Percentiles rank a stretch among this genome's conserved stretches.
These are phyloP conservation scores for Polydrusus pterygomalis DNA, from an alignment of 2,888 invertebrate genomes.

Conservation along the genomic window DNA sequence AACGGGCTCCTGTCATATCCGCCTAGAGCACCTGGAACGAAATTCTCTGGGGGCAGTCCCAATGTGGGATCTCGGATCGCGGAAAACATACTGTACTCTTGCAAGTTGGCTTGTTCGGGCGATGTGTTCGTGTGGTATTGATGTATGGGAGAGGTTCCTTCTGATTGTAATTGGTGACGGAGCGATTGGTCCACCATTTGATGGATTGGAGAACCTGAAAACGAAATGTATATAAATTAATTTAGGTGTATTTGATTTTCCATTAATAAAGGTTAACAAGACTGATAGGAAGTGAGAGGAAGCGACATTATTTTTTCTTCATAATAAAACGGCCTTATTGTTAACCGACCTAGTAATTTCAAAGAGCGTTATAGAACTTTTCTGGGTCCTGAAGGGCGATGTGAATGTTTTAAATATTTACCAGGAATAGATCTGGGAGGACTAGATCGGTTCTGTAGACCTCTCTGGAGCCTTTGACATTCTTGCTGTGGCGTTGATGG, in stretches of 20 bases:
- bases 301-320: too few relatives aligned
- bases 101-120: constrained; percentile 31
- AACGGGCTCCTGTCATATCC: constrained; percentile 62
- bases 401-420: constrained; percentile 59
- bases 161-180: constrained; percentile 66
- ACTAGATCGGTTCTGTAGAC: constrained; percentile 72
- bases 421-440: constrained; percentile 77
- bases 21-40: constrained; percentile 57
- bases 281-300: too few relatives aligned
- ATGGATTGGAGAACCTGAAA: constrained; percentile 78
- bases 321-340: too few relatives aligned
- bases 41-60: constrained; percentile 62
- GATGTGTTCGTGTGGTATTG: constrained; percentile 69
- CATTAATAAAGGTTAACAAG: too few relatives aligned
- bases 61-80: constrained; percentile 62
- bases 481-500: constrained; percentile 84
- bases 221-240: too few relatives aligned
- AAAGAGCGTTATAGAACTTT: too few relatives aligned
- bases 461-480: constrained; percentile 83
- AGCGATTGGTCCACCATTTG: constrained; percentile 69
- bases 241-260: too few relatives aligned
- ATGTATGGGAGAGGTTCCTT: constrained; percentile 77
- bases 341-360: too few relatives aligned
- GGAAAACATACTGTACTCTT: constrained; percentile 58
- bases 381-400: too few relatives aligned